Evolutionary conservation across 2,113 vertebrate species (phyloP), one percentile per base, ranked within the genome.

Genomic region (Anser cygnoides): DNA sequence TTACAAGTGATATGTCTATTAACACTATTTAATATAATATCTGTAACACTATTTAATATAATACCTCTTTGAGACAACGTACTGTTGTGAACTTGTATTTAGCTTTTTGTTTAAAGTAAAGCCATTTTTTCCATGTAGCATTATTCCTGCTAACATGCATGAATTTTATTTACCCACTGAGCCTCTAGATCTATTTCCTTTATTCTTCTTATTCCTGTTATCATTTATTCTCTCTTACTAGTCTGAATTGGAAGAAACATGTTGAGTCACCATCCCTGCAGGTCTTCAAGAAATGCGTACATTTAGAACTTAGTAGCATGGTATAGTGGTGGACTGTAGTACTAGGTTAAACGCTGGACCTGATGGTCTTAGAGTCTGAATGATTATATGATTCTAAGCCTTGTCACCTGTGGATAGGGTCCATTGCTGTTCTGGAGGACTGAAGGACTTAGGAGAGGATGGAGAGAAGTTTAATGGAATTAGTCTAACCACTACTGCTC

Each of bases 1-100:
- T 96, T 97, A 93, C 67, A 89, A 92, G 50, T 54, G 43, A 55
- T 92, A 25, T 85, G 11, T 86, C 92, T 96, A 57, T 96, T 97
- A 95, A 87, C 76, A 83, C 33, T 93, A 87, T 93, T 95, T 25
- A 20, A 77, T 94, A 83, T 67, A 95, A 81, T 80, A 75, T 87
- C 96, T 97, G 71, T 97, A 95, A 87, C 75, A 83, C 33, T 93
- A 87, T 93, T 95, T 25, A 20, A 77, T 94, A 83, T 67, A 95
- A 81, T 80, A 75, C 85, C 96, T 87, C 81, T 96, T 92, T 75
- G 68, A 94, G 89, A 95, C 73, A 94, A 20, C 67, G 49, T 82
- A 54, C 55, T 55, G 31, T 55, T 93, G 66, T 84, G 87, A 95
- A 97, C 91, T 90, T 92, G 57, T 85, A 95, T 95, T 96, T 94